A percentile compares a stretch with the other conserved stretches of the same genome.
phyloP scores from a whole-genome alignment of 1,140 invertebrate species.

The Oedothorax gibbosus region DNA sequence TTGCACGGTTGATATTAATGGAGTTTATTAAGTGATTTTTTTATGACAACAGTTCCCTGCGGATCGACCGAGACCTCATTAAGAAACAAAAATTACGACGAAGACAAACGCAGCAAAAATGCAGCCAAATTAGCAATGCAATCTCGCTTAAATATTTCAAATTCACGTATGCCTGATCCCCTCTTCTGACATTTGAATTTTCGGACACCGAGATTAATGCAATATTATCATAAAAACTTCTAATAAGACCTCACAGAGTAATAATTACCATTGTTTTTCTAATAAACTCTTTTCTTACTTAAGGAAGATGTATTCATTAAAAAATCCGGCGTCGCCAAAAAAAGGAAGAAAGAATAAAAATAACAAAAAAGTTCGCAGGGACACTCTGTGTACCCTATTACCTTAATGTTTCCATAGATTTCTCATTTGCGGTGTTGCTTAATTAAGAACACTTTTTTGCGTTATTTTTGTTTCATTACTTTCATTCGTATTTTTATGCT shows the following conservation, averaged over 20 bases:
- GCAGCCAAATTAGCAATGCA: slow-evolving; percentile 21
- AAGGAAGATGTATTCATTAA: slow-evolving; percentile 50
- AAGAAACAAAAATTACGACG: slow-evolving; percentile 22
- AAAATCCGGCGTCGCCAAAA: slow-evolving; percentile 38
- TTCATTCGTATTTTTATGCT: slow-evolving; percentile 49
- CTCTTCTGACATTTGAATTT: slow-evolving; percentile 47
- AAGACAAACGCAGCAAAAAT: slow-evolving; percentile 4
- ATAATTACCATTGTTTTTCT: slow-evolving; percentile 59
- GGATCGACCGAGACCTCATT: not conserved
- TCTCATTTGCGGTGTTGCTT: slow-evolving; percentile 60
- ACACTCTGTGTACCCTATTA: slow-evolving; percentile 47
- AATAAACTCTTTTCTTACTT: slow-evolving; percentile 48
- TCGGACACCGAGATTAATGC: slow-evolving; percentile 22
- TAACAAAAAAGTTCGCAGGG: slow-evolving; percentile 3
- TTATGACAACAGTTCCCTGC: not conserved
- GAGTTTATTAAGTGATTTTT: too few relatives aligned
- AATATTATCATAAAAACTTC: slow-evolving; percentile 37
- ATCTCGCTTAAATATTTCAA: slow-evolving; percentile 39
- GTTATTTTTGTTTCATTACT: slow-evolving; percentile 27
- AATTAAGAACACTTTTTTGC: slow-evolving; percentile 54
- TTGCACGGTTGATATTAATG: too few relatives aligned
- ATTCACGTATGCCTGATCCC: slow-evolving; percentile 41
- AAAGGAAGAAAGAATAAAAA: slow-evolving; percentile 21
- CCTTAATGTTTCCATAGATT: slow-evolving; percentile 61
- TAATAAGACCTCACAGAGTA: slow-evolving; percentile 47